Conservation (phyloP, 1,140 invertebrate genomes). For the Centruroides sculpturatus region DNA sequence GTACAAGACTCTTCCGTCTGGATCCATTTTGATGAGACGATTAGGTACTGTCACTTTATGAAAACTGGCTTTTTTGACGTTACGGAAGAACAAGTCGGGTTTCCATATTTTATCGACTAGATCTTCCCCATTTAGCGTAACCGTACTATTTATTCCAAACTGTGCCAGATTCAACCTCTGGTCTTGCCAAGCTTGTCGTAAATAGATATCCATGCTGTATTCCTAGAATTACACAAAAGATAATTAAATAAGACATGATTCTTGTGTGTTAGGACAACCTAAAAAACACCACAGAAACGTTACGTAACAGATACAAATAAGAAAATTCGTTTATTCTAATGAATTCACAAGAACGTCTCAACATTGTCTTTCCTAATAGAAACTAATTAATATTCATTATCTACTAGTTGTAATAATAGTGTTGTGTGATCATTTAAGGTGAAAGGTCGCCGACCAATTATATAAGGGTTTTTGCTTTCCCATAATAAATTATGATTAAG, state of each 20-base stretch:
- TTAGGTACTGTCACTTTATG: constrained; percentile 34
- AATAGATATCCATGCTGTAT: constrained; percentile 27
- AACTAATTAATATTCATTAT: too few species aligned
- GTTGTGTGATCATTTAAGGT: too few species aligned
- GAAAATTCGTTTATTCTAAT: too few species aligned
- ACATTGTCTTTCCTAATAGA: too few species aligned
- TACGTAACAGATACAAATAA: too few species aligned
- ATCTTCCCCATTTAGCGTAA: constrained; percentile 19
- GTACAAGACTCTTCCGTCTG: constrained; percentile 29
- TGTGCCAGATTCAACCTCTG: constrained; percentile 19
- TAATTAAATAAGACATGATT: background rate
- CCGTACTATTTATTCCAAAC: constrained; percentile 12
- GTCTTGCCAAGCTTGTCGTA: constrained; percentile 28
- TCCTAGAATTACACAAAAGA: constrained; percentile 22
- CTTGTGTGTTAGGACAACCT: too few species aligned
- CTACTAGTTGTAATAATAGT: too few species aligned
- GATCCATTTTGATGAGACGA: constrained; percentile 29
- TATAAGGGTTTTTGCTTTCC: too few species aligned
- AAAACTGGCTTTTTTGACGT: constrained; percentile 31
- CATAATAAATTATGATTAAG: too few species aligned
- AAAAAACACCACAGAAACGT: too few species aligned
- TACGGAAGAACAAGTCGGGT: constrained; percentile 33
- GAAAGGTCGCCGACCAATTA: too few species aligned
- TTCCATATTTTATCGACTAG: constrained; percentile 28
- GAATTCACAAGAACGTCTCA: too few species aligned